Percentiles rank a stretch among this genome's conserved stretches.
Evolutionary conservation across 2,113 vertebrate species (phyloP).

Genomic region (Centropus unirufus): DNA sequence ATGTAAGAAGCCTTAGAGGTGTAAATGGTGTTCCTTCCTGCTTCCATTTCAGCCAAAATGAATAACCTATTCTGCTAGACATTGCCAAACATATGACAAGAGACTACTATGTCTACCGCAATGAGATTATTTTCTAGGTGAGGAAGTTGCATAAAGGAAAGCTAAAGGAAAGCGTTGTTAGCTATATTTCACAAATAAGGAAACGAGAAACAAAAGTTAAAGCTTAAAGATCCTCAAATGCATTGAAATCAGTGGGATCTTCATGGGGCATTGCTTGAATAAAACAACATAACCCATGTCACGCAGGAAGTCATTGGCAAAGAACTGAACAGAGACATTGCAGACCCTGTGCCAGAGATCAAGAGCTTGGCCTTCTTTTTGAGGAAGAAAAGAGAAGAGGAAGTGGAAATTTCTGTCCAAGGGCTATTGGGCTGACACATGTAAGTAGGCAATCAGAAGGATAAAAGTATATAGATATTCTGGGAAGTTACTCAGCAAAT

Average conservation of each 20-base stretch:
- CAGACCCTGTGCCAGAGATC: not conserved
- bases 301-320: not conserved
- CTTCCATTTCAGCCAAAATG: not conserved
- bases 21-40: not conserved
- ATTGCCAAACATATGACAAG: not conserved
- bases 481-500: not conserved
- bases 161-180: not conserved
- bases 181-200: not conserved
- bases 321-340: not conserved
- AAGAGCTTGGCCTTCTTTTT: not conserved
- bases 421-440: not conserved
- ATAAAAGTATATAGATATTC: not conserved
- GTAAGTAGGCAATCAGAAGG: not conserved
- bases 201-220: not conserved
- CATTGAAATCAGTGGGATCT: not conserved
- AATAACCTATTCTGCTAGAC: not conserved
- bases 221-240: not conserved
- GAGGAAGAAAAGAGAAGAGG: not conserved
- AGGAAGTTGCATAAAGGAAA: not conserved
- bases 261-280: not conserved
- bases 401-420: not conserved
- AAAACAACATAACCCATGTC: not conserved
- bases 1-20: not conserved
- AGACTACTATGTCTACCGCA: not conserved
- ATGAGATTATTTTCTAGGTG: conserved; percentile 1